Evolutionary conservation across 1,140 invertebrate genomes (phyloP), one percentile per base, ranked within the genome.

Genomic region (Penaeus japonicus): DNA sequence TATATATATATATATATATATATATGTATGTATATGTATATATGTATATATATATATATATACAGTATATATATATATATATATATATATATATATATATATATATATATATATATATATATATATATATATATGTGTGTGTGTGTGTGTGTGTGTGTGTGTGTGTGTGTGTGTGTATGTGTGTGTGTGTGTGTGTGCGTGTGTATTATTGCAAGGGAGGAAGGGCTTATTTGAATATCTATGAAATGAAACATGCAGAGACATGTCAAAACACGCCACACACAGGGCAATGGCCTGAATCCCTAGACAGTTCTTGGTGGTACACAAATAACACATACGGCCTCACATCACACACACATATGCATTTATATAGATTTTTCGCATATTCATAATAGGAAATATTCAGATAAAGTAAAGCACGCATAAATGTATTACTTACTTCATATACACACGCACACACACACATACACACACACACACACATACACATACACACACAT

Each of bases 51-150:
- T 17, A 65, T 17, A 65, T 17, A 65, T 17, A 65, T 17, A 4
- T n/a, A n/a, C n/a, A 4, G 30, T 15, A 65, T 15, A 65, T 15
- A 65, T 15, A 65, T 15, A 65, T 15, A 65, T 65, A 65, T 65
- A 65, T 65, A 65, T 65, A 65, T 65, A 65, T 65, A 65, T 15
- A 65, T 65, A 65, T 65, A 65, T 65, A 65, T 65, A 65, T 65
- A 65, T 65, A 65, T 65, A 65, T 65, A 65, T 65, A 65, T 65
- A 65, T 65, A 65, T 65, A 65, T 65, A 65, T 65, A 65, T 65
- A 65, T 65, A 65, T 65, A 65, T 65, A 65, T 65, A 65, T 65
- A 20, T 65, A 20, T 65, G 59, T 65, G 59, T 65, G 59, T 65
- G 59, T 65, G 59, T 65, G 59, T 65, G 59, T 65, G 59, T 65